Evolutionary conservation across 2,888 invertebrate species (phyloP).

Genomic region (Noctua janthe): DNA sequence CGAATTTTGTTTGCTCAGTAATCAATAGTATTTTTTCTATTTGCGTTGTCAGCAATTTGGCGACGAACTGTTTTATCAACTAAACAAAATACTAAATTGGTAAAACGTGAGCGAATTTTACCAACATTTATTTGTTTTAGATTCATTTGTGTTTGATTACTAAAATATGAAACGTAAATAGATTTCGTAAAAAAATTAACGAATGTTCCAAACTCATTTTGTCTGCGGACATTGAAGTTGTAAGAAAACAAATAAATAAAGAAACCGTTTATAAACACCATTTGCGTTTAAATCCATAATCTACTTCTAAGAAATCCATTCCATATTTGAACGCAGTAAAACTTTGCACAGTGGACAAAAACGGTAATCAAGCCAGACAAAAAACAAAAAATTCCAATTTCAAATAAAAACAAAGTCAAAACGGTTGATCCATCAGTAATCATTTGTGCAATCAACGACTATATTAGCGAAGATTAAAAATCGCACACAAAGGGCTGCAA

Average conservation of each 20-base stretch:
- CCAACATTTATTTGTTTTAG: slow-evolving; percentile 1
- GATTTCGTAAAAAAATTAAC: neutral
- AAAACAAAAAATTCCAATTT: slow-evolving; percentile 28
- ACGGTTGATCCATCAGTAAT: slow-evolving; percentile 59
- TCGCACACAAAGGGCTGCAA: slow-evolving; percentile 80
- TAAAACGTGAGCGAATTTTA: slow-evolving; percentile 3
- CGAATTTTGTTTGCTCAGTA: slow-evolving; percentile 75
- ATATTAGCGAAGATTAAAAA: slow-evolving; percentile 85
- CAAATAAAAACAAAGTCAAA: slow-evolving; percentile 47
- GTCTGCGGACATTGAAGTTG: neutral
- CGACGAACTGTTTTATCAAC: slow-evolving; percentile 23
- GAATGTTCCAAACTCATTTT: neutral
- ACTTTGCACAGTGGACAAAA: slow-evolving; percentile 35
- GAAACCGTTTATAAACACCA: neutral
- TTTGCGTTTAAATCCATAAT: slow-evolving; percentile 13
- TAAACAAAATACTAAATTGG: slow-evolving; percentile 12
- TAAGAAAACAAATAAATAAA: neutral
- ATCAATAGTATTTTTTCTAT: slow-evolving; percentile 69
- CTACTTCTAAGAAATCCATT: slow-evolving; percentile 22
- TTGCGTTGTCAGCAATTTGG: slow-evolving; percentile 41
- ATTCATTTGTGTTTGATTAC: slow-evolving; percentile 22
- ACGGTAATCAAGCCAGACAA: neutral
- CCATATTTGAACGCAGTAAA: neutral
- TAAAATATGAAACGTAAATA: neutral
- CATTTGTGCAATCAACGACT: slow-evolving; percentile 71